phyloP scores from a whole-genome alignment of 2,113 vertebrate genomes.

The Pycnonotus jocosus region DNA sequence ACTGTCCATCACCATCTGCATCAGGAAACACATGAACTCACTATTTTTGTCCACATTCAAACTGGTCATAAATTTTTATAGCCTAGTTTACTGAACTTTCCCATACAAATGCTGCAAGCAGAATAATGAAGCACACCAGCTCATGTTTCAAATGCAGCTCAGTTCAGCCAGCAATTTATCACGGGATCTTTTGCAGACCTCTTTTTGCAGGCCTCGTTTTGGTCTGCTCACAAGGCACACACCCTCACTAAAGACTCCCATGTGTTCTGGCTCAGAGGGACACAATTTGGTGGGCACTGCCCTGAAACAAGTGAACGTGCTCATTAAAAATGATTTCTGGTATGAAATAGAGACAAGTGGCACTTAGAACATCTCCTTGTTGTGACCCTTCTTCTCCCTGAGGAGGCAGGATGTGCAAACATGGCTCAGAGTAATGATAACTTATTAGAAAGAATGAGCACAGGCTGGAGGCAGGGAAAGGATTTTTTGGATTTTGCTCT shows the following conservation, averaged over 20 bases:
- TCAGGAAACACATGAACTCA: neutral
- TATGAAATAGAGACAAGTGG: conserved; percentile 9
- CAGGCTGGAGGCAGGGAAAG: neutral
- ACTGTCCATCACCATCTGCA: neutral
- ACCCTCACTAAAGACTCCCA: conserved; percentile 58
- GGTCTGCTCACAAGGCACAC: neutral
- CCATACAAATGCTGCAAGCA: conserved; percentile 42
- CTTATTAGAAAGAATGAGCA: neutral
- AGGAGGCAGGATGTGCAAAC: neutral
- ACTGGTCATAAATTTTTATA: conserved; percentile 18
- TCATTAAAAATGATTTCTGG: conserved; percentile 71
- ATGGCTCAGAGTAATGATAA: conserved; percentile 16
- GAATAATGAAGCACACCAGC: conserved; percentile 26
- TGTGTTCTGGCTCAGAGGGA: conserved; percentile 47
- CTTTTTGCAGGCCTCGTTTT: conserved; percentile 66
- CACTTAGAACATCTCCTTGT: conserved; percentile 25
- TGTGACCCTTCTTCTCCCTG: conserved; percentile 51
- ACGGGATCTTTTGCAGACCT: conserved; percentile 40
- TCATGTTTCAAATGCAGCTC: conserved; percentile 63
- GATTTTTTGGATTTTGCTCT: neutral
- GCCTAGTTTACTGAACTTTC: conserved; percentile 45
- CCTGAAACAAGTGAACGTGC: conserved; percentile 27
- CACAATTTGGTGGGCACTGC: conserved; percentile 7
- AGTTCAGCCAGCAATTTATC: conserved; percentile 60
- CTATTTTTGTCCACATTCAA: conserved; percentile 43